These are phyloP conservation scores for Paradisaea rubra DNA, from an alignment of 2,113 vertebrate genomes.

Conservation along the genomic window DNA sequence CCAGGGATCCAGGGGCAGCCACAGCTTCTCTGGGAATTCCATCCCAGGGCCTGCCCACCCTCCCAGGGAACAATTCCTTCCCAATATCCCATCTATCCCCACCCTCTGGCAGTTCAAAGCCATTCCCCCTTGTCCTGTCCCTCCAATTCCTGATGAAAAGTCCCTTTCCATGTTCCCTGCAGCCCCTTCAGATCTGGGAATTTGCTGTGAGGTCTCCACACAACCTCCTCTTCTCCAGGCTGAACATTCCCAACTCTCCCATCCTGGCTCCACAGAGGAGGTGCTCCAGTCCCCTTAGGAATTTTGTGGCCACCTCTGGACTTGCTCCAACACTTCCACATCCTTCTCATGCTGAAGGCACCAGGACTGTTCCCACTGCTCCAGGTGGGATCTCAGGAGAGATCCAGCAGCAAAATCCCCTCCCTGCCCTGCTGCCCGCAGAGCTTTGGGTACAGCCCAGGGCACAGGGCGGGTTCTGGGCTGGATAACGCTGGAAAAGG, in stretches of 20 bases:
- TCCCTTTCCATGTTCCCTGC: neutral
- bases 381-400: neutral
- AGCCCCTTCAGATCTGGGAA: neutral
- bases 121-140: neutral
- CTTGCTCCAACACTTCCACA: neutral
- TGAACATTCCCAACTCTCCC: neutral
- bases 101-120: neutral
- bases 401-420: neutral
- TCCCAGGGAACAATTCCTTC: neutral
- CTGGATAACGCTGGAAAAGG: neutral
- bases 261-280: neutral
- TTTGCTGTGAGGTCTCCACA: neutral
- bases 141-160: neutral
- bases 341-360: neutral
- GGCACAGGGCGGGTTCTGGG: neutral
- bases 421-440: neutral
- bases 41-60: neutral
- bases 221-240: neutral
- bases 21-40: neutral
- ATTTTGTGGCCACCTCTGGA: neutral
- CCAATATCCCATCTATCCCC: accelerated
- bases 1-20: neutral
- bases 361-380: neutral
- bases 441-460: neutral
- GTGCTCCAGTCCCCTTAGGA: neutral